Evolutionary conservation across 2,113 vertebrate species (phyloP), one percentile per base, ranked within the genome.

Genomic region (Perccottus glenii): DNA sequence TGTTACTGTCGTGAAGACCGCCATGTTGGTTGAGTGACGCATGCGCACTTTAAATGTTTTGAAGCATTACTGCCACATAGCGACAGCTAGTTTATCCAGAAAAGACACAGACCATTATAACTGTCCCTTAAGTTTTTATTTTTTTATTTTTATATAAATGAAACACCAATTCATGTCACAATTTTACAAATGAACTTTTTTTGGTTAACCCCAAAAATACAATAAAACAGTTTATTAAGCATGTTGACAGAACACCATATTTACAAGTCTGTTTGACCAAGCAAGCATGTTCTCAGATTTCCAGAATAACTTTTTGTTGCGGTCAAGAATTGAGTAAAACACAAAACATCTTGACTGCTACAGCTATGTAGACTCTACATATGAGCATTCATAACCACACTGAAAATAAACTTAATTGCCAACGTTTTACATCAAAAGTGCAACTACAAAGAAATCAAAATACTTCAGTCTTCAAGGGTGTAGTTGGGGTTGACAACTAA

Each of bases 401-500:
- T 35, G 6, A 69, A 60, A 35, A 46, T 42, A 11, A n/a, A 9
- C 43, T 60, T 38, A 19, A 48, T 60, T 48, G 60, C 15, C 27
- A 10, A 60, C 2, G 59, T 62, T 63, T 44, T 32, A 55, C 33
- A 70, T 59, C 40, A 42, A 42, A 43, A 68, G 11, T 42, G 19
- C 48, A 60, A 10, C 6, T 11, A 12, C 49, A 50, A 44, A 2
- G 6, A 1, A 3, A 11, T 10, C 4, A 8, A 3, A 32, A 40
- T 7, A 64, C 12, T 82, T 84, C 86, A 99, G 80, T 98, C 97
- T 70, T 99, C 97, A 68, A 99, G 91, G 42, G 90, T 85, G 84
- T 98, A 99, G 91, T 99, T 99, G 14, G 97, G 98, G 82, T 99
- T 99, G 73, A 99, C 98, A 1, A 99, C 98, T 69, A 99, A 85